Evolutionary conservation across 2,888 invertebrate species (phyloP), one percentile per base, ranked within the genome.

Genomic region (Listrodromus nycthemerus): DNA sequence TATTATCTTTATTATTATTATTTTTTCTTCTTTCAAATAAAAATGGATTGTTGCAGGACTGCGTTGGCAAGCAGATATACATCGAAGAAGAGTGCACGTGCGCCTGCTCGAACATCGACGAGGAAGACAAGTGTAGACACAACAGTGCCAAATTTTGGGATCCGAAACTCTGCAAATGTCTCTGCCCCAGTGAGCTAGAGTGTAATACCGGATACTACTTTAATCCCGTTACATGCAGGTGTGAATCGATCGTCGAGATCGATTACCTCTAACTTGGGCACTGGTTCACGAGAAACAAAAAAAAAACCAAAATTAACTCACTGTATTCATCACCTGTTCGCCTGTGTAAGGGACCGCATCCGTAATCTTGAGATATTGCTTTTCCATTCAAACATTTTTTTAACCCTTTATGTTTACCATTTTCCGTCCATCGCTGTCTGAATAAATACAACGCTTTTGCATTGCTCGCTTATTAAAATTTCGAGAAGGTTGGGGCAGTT

Each of bases 131-230:
- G 90, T 96, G 96, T 89, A 85, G 89, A 3, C 84, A 94, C 84
- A 92, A 94, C 69, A 94, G 93, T 30, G 91, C 92, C 16, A 96
- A 95, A 91, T 90, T 95, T 24, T 96, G 96, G 96, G 95, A 96
- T 89, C 93, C 95, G 7, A 91, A 94, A 6, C 91, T 92, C 0
- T 96, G 96, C 88, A 91, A 93, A 13, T 96, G 96, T 87, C 92
- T 94, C 70, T 96, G 96, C 87, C 93, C 95, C 50, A 94, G 94
- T 41, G 89, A 91, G 10, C 90, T 93, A 30, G 94, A 94, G 50
- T 96, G 96, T 92, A 95, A 95, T 30, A 95, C 95, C 1, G 96
- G 96, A 63, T 95, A 93, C 76, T 93, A 93, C 85, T 96, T 95
- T 90, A 95, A 96, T 90, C 94, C 94, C 74, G 93, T 93, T 52